Conservation (phyloP, 2,113 vertebrate species). For the Thermophis baileyi region DNA sequence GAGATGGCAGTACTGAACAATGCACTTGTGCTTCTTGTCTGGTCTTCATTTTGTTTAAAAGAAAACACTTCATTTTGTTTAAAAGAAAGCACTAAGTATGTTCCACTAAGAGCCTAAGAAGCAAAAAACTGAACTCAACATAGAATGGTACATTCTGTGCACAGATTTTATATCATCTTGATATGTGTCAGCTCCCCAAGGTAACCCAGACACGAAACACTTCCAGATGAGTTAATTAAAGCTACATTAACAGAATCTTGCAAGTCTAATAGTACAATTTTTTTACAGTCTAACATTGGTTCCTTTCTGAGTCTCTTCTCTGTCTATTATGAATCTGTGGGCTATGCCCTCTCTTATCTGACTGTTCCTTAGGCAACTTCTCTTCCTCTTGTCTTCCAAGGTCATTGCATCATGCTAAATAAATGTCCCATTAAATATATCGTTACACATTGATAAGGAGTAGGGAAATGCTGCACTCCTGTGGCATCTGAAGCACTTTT, state of each 20-base stretch:
- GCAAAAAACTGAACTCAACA: not conserved
- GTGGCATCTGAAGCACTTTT: not conserved
- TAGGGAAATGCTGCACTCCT: not conserved
- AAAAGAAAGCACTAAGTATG: constrained; percentile 36
- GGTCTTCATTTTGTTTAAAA: constrained; percentile 29
- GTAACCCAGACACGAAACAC: not conserved
- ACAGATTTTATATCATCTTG: constrained; percentile 33
- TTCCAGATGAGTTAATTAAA: not conserved
- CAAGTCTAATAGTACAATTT: not conserved
- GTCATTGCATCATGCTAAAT: not conserved
- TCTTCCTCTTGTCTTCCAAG: not conserved
- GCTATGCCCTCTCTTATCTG: not conserved
- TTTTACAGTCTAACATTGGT: not conserved
- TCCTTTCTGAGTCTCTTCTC: not conserved
- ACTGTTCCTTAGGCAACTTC: not conserved
- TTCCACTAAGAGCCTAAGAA: constrained; percentile 41
- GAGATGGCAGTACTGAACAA: constrained; percentile 61
- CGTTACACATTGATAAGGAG: not conserved
- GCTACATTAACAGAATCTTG: not conserved
- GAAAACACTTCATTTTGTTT: constrained; percentile 50
- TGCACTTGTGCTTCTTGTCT: constrained; percentile 34
- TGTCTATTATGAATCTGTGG: not conserved
- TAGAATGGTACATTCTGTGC: constrained; percentile 12
- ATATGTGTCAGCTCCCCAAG: not conserved
- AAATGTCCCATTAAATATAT: not conserved